These are phyloP conservation scores for Thalassoma bifasciatum DNA, from an alignment of 2,113 vertebrate genomes.

Conservation along the genomic window DNA sequence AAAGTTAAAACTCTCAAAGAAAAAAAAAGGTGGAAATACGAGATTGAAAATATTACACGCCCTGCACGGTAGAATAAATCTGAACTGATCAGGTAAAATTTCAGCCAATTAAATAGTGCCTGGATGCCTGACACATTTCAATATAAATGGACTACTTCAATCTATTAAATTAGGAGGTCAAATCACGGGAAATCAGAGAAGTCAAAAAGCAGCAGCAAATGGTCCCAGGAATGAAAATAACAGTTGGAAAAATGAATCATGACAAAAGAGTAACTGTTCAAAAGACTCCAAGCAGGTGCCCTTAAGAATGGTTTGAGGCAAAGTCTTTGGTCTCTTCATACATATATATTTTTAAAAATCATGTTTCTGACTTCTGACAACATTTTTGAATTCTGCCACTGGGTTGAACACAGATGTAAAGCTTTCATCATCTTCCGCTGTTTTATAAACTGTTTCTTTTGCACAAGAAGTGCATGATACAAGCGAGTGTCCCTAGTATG, in stretches of 20 bases:
- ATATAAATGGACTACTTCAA: background rate
- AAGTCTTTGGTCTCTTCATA: no score
- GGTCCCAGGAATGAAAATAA: background rate
- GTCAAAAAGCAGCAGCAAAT: background rate
- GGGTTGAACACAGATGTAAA: no score
- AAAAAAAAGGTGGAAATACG: background rate
- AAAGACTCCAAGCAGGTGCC: background rate
- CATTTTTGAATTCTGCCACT: no score
- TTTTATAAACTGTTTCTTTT: no score
- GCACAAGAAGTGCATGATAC: no score
- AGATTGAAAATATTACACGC: no score
- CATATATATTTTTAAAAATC: no score
- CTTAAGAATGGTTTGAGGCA: no score
- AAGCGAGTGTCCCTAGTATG: no score
- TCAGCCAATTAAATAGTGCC: background rate
- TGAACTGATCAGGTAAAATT: background rate
- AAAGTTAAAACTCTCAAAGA: background rate
- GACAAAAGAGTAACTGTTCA: background rate
- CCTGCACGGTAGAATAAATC: background rate
- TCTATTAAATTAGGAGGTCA: background rate
- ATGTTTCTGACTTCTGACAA: no score
- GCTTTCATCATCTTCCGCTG: no score
- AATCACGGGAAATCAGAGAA: background rate
- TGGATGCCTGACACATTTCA: constrained; percentile 3
- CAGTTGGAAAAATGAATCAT: background rate